phyloP scores from a whole-genome alignment of 2,113 vertebrate genomes.

The Eretmochelys imbricata region DNA sequence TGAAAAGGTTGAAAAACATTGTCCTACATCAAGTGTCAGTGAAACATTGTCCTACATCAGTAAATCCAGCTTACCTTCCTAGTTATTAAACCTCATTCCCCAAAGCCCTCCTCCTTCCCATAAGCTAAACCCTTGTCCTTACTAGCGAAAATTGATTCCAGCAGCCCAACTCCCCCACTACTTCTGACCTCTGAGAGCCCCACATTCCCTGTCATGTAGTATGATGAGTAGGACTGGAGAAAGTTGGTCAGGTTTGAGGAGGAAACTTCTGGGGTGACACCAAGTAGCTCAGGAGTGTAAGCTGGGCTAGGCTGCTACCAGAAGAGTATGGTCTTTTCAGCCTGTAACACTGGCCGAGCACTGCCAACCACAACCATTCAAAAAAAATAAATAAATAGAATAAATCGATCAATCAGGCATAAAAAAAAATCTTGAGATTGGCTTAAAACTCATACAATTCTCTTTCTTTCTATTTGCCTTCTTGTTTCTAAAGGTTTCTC shows the following conservation, averaged over 20 bases:
- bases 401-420: no score
- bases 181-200: neutral
- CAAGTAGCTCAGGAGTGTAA: neutral
- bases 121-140: accelerated
- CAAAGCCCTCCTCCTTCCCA: neutral
- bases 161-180: neutral
- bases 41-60: neutral
- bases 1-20: neutral
- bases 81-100: neutral
- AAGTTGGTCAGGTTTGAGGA: neutral
- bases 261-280: neutral
- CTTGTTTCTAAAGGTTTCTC: no score
- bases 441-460: no score
- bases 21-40: no score
- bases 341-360: no score
- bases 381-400: no score
- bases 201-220: neutral
- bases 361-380: no score
- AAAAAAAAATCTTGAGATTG: no score
- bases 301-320: neutral
- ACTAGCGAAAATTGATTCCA: neutral
- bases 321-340: no score
- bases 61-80: neutral
- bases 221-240: neutral
- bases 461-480: no score